Percentiles rank a stretch among this genome's conserved stretches.
Evolutionary conservation across 2,888 invertebrate species (phyloP).

Genomic region (Cacoxenus indagator): DNA sequence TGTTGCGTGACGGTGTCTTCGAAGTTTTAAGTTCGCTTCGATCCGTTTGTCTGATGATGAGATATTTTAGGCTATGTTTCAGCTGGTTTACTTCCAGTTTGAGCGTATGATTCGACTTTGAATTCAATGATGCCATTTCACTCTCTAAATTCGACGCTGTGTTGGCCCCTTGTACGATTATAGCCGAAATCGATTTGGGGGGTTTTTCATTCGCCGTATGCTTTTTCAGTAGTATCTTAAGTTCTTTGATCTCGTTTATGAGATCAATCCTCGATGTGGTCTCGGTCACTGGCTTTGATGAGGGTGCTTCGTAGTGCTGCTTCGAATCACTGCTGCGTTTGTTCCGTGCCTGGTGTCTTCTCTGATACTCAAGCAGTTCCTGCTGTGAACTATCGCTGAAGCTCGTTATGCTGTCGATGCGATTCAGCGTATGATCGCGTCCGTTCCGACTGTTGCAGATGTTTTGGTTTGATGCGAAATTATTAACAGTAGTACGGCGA

Average conservation of each 20-base stretch:
- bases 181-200: not conserved
- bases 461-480: too few species aligned
- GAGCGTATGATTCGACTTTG: not conserved
- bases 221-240: not conserved
- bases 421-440: not conserved
- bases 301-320: not conserved
- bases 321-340: not conserved
- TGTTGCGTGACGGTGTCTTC: not conserved
- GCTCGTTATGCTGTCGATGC: slow-evolving; percentile 9
- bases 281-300: not conserved
- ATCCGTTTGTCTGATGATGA: not conserved
- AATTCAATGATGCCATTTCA: not conserved
- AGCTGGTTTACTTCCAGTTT: not conserved
- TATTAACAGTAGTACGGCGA: too few species aligned
- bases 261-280: not conserved
- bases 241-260: not conserved
- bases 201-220: not conserved
- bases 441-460: too few species aligned
- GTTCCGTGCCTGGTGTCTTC: not conserved
- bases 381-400: slow-evolving; percentile 1
- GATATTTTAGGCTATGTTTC: not conserved
- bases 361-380: not conserved
- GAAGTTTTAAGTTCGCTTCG: not conserved
- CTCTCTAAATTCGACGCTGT: not conserved
- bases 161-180: not conserved